phyloP scores from a whole-genome alignment of 2,113 vertebrate species.

The Haliaeetus leucogaster region DNA sequence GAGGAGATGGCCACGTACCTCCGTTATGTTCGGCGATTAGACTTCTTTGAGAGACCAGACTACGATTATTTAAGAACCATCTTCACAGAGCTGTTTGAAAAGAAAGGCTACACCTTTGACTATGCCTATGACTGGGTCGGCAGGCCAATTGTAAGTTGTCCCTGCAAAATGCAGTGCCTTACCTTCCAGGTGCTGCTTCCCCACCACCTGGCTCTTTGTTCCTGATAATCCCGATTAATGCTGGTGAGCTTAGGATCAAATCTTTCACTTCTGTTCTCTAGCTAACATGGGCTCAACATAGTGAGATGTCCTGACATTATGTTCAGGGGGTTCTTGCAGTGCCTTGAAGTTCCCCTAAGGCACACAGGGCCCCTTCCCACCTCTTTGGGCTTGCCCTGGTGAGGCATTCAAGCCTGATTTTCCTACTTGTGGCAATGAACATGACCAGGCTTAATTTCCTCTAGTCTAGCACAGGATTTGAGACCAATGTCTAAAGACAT shows the following conservation, averaged over 20 bases:
- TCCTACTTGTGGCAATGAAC: background rate
- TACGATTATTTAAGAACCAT: constrained; percentile 95
- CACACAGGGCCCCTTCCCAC: background rate
- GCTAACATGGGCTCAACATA: background rate
- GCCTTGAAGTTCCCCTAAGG: background rate
- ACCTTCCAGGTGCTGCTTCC: background rate
- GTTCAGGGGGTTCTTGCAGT: background rate
- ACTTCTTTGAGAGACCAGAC: constrained; percentile 99
- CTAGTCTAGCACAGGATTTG: background rate
- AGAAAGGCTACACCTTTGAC: constrained; percentile 97
- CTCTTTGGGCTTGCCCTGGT: background rate
- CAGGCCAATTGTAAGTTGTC: constrained; percentile 92
- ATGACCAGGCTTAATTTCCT: background rate
- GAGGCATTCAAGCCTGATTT: background rate
- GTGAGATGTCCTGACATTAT: fast-evolving
- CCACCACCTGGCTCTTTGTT: background rate
- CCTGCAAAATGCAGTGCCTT: background rate
- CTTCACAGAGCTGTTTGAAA: constrained; percentile 96
- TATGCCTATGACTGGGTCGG: constrained; percentile 98
- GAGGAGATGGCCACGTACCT: constrained; percentile 99
- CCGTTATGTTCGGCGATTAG: constrained; percentile 92
- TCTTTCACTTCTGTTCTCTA: background rate
- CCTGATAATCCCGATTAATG: background rate
- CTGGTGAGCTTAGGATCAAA: background rate
- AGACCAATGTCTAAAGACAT: background rate